phyloP scores from a whole-genome alignment of 1,140 invertebrate genomes.

The Lanistes nyassanus region DNA sequence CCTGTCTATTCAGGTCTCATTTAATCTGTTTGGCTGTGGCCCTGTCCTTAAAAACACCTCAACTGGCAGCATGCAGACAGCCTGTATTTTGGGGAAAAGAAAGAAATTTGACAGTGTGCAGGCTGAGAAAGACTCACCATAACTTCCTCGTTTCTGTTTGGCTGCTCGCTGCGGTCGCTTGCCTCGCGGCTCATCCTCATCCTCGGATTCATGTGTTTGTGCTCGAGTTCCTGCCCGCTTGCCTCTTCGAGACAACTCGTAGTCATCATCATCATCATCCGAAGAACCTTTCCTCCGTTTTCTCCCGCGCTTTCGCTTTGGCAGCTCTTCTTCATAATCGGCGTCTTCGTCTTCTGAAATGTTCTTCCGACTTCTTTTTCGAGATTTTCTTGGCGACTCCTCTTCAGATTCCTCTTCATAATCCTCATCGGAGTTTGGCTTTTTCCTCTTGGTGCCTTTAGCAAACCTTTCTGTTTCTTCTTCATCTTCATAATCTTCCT shows the following conservation, averaged over 20 bases:
- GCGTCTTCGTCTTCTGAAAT: conserved; percentile 14
- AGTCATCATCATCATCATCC: conserved; percentile 33
- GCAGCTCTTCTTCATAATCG: conserved; percentile 12
- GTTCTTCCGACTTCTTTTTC: conserved; percentile 21
- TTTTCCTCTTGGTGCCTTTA: conserved; percentile 24
- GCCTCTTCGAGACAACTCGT: conserved; percentile 24
- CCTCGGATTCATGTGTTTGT: conserved; percentile 14
- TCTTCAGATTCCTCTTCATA: conserved; percentile 32
- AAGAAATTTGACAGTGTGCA: too few relatives aligned
- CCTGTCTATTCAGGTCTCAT: too few relatives aligned
- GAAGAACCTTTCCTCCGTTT: conserved; percentile 30
- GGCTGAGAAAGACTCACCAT: conserved; percentile 45
- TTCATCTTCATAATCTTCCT: conserved; percentile 43
- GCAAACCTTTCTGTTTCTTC: conserved; percentile 36
- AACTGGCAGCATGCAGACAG: too few relatives aligned
- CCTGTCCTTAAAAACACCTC: too few relatives aligned
- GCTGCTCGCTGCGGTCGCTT: conserved; percentile 45
- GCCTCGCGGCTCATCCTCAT: conserved; percentile 37
- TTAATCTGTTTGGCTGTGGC: too few relatives aligned
- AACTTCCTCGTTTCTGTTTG: conserved; percentile 51
- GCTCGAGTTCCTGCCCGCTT: conserved; percentile 27
- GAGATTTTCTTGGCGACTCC: conserved; percentile 20
- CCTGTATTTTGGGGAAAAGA: too few relatives aligned
- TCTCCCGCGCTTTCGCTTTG: conserved; percentile 26
- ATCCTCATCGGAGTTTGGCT: conserved; percentile 24